Conservation (phyloP, 2,797 vertebrate genomes). For the Nannoperca australis region DNA sequence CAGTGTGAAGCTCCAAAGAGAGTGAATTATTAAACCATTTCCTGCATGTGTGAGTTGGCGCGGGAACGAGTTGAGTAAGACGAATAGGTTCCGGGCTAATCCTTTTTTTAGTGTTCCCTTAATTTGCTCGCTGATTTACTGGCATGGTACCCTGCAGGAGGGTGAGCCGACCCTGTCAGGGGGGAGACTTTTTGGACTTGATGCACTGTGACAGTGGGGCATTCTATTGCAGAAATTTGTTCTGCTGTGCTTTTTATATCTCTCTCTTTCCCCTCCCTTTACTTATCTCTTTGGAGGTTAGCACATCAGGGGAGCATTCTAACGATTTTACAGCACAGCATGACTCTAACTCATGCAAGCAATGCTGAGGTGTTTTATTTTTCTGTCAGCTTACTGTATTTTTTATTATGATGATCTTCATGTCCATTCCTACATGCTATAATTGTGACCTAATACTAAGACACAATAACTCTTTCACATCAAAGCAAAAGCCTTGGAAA, state of each 20-base stretch:
- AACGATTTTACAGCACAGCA: constrained; percentile 77
- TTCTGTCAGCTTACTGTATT: constrained; percentile 39
- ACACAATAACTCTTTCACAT: neutral
- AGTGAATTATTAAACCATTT: constrained; percentile 76
- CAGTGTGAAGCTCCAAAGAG: constrained; percentile 50
- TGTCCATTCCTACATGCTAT: neutral
- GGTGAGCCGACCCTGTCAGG: constrained; percentile 39
- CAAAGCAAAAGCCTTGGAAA: neutral
- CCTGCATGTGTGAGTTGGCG: constrained; percentile 52
- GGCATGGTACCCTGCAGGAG: constrained; percentile 56
- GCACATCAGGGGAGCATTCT: constrained; percentile 67
- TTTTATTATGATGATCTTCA: constrained; percentile 2
- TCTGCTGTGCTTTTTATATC: constrained; percentile 20
- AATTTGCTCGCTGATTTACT: constrained; percentile 82
- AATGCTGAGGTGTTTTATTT: constrained; percentile 51
- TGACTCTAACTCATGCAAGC: constrained; percentile 59
- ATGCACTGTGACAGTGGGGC: constrained; percentile 44
- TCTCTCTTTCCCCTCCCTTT: constrained; percentile 5
- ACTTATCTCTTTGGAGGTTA: constrained; percentile 36
- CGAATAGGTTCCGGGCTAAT: constrained; percentile 76
- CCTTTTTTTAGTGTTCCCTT: constrained; percentile 79
- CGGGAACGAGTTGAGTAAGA: constrained; percentile 64
- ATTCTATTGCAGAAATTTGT: constrained; percentile 32
- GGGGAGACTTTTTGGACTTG: constrained; percentile 40
- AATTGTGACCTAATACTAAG: neutral